Base-by-base conservation (phyloP, 2,797 vertebrate species). In the Macroramphosus scolopax region DNA sequence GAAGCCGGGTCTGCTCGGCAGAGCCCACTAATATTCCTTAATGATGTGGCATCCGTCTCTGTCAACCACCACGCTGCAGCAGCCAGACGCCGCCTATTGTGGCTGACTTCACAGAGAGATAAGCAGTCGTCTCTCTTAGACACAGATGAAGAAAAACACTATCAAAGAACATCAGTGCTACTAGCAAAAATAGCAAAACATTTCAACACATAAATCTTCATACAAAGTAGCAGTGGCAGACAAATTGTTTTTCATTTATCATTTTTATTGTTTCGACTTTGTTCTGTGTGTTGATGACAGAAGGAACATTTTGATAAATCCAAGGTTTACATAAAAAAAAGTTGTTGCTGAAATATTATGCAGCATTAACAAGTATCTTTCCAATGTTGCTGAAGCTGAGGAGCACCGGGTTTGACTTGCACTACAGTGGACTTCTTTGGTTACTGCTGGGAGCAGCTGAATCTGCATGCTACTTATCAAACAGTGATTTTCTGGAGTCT, bases 11-110 rank as follows among this genome's bases (percentile, higher is more conserved):
- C 79, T 82, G 85, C 83, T 82, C 67, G 63, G 82, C 72, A 54
- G 81, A 84, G 78, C 82, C 84, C 86, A 83, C 89, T 92, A 89
- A 91, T 91, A 91, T 89, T 90, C 86, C 87, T 83, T 90, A 89
- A 91, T 87, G 88, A 91, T 49, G 85, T 64, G 65, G 77, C 87
- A 90, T 92, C 87, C 81, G 88, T 92, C 90, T 91, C 84, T 90
- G 90, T 89, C 89, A 90, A 64, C 64, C 54, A 62, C 44, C 12
- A 52, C 25, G 29, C 67, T 1, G 62, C 72, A 32, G 55, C 73
- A 73, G 69, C 79, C 81, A 75, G 81, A 75, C 66, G 32, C 35
- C 17, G 61, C 72, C 75, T 77, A 73, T 87, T 86, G 87, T 77
- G 81, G 74, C 64, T 55, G 81, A 80, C 82, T 88, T 88, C 71